Percentiles rank a stretch among this genome's conserved stretches.
Evolutionary conservation across 2,888 invertebrate species (phyloP).

Genomic region (Ganaspis brasiliensis): DNA sequence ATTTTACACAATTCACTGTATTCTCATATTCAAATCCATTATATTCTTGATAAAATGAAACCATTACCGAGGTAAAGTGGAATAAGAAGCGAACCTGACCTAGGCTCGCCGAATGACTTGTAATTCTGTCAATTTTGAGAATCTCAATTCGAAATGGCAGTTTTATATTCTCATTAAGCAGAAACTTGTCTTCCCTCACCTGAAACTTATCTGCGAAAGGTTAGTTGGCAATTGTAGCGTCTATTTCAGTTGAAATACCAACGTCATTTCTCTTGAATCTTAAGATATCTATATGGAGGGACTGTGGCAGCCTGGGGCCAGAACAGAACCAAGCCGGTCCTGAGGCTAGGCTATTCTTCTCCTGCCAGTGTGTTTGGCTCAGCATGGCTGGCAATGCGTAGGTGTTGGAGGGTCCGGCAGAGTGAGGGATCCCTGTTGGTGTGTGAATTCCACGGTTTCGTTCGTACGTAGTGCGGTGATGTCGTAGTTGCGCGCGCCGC

Average conservation of each 20-base stretch:
- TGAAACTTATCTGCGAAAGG: not conserved
- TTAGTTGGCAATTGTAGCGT: not conserved
- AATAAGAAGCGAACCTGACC: conserved; percentile 4
- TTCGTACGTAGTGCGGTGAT: conserved; percentile 55
- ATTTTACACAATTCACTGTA: no score
- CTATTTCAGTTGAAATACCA: conserved; percentile 20
- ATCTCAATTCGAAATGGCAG: not conserved
- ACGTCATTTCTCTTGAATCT: conserved; percentile 4
- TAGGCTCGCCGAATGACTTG: not conserved
- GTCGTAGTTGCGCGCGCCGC: conserved; percentile 43
- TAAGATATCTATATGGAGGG: conserved; percentile 3
- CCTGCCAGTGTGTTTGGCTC: conserved; percentile 29
- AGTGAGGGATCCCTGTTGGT: conserved; percentile 33
- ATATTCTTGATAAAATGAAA: not conserved
- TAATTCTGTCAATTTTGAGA: not conserved
- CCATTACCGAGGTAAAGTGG: not conserved
- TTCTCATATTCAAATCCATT: no score
- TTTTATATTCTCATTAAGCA: not conserved
- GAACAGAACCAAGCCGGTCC: conserved; percentile 20
- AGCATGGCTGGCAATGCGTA: conserved; percentile 41
- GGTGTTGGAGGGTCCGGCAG: conserved; percentile 40
- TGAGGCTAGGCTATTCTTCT: conserved; percentile 42
- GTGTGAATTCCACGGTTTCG: conserved; percentile 46
- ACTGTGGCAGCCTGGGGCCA: conserved; percentile 40
- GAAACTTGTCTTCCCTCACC: not conserved